Percentiles rank a stretch among this genome's conserved stretches.
Evolutionary conservation across 2,888 invertebrate genomes (phyloP).

Genomic region (Ptychoptera albimana): DNA sequence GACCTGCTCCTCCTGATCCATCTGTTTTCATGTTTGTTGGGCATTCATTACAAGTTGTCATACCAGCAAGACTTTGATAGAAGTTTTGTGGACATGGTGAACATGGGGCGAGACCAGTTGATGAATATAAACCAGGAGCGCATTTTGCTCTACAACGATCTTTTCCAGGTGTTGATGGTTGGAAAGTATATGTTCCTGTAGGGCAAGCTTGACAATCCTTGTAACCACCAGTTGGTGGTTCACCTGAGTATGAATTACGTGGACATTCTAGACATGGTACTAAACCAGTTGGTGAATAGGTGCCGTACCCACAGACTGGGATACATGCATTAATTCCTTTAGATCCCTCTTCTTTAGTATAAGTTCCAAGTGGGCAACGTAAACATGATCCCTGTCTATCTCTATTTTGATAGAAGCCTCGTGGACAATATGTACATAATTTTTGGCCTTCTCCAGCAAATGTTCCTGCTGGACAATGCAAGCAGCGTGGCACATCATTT

Average conservation of each 20-base stretch:
- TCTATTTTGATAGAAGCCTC: slow-evolving; percentile 86
- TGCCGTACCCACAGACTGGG: slow-evolving; percentile 91
- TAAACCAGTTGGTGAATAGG: slow-evolving; percentile 85
- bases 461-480: slow-evolving; percentile 94
- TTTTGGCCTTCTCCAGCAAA: slow-evolving; percentile 82
- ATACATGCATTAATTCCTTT: slow-evolving; percentile 75
- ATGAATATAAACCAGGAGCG: slow-evolving; percentile 76
- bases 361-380: slow-evolving; percentile 83
- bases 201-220: slow-evolving; percentile 91
- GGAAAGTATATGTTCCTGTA: slow-evolving; percentile 75
- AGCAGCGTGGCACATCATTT: slow-evolving; percentile 79
- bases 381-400: slow-evolving; percentile 81
- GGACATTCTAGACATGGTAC: slow-evolving; percentile 91
- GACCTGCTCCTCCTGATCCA: slow-evolving; percentile 56
- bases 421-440: slow-evolving; percentile 77
- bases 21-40: slow-evolving; percentile 81
- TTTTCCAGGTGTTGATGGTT: slow-evolving; percentile 73
- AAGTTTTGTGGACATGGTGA: slow-evolving; percentile 84
- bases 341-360: slow-evolving; percentile 79
- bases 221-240: slow-evolving; percentile 79
- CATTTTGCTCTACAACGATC: slow-evolving; percentile 79
- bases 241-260: slow-evolving; percentile 73
- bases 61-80: slow-evolving; percentile 74
- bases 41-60: slow-evolving; percentile 77
- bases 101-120: slow-evolving; percentile 86